Conservation (phyloP, 2,113 vertebrate genomes). For the Numida meleagris region DNA sequence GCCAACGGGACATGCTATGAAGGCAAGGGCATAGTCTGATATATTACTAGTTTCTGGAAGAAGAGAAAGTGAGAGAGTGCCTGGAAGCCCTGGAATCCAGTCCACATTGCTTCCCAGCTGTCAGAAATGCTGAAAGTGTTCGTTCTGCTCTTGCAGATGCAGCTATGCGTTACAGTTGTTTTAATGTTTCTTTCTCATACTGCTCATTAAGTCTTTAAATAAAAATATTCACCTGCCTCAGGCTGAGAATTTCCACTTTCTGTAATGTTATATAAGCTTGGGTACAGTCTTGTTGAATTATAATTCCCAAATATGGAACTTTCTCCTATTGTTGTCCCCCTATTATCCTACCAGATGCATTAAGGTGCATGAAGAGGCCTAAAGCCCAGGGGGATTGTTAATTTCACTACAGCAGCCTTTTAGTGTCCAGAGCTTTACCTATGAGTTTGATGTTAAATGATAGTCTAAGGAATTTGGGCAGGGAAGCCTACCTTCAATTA, state of each 20-base stretch:
- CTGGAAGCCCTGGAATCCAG: not conserved
- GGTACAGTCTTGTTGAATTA: not conserved
- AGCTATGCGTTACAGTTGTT: not conserved
- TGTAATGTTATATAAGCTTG: not conserved
- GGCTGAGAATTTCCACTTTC: not conserved
- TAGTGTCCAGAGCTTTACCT: not conserved
- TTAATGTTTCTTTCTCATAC: not conserved
- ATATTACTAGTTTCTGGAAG: not conserved
- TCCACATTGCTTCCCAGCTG: not conserved
- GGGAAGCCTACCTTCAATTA: not conserved
- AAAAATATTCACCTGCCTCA: not conserved
- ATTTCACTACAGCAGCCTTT: not conserved
- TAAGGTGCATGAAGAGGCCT: not conserved
- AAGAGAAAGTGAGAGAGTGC: not conserved
- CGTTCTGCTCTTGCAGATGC: not conserved
- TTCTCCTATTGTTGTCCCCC: not conserved
- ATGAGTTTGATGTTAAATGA: not conserved
- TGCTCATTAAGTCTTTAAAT: not conserved
- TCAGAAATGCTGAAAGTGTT: not conserved
- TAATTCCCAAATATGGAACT: not conserved
- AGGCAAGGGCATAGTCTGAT: not conserved
- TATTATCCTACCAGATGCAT: not conserved
- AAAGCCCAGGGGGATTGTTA: not conserved
- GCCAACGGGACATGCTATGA: not conserved
- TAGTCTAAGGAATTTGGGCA: not conserved